Conservation (phyloP, 2,888 invertebrate genomes). For the Autographa gamma region DNA sequence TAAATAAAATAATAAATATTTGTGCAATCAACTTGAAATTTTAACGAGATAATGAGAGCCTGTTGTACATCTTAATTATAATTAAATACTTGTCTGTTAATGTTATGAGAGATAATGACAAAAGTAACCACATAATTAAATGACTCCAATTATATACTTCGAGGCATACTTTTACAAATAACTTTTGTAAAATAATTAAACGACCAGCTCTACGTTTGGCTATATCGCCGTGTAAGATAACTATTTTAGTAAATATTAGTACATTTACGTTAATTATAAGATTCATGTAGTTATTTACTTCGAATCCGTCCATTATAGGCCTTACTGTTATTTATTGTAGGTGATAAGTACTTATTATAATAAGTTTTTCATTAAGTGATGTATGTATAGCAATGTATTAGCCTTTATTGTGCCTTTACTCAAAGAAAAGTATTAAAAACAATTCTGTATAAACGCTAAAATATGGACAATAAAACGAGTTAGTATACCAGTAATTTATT, state of each 20-base stretch:
- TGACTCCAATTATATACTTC: slow-evolving; percentile 10
- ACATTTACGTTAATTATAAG: slow-evolving; percentile 49
- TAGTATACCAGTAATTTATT: slow-evolving; percentile 43
- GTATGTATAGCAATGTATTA: slow-evolving; percentile 45
- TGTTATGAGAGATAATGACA: slow-evolving; percentile 22
- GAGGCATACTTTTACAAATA: slow-evolving; percentile 13
- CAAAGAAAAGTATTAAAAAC: slow-evolving; percentile 33
- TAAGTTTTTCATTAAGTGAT: slow-evolving; percentile 52
- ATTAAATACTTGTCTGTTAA: slow-evolving; percentile 27
- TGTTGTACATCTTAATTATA: slow-evolving; percentile 27
- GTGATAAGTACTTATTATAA: slow-evolving; percentile 50
- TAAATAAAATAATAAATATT: background rate
- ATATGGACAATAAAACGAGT: slow-evolving; percentile 42
- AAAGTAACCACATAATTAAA: slow-evolving; percentile 33
- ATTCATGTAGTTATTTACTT: slow-evolving; percentile 60
- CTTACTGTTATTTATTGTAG: slow-evolving; percentile 87
- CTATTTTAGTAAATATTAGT: slow-evolving; percentile 46
- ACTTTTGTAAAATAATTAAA: slow-evolving; percentile 15
- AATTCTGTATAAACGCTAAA: slow-evolving; percentile 25
- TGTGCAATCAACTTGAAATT: slow-evolving; percentile 2
- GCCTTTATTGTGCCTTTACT: slow-evolving; percentile 59
- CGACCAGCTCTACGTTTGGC: slow-evolving; percentile 39
- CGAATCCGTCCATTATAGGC: slow-evolving; percentile 82
- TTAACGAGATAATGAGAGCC: slow-evolving; percentile 5
- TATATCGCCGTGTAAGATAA: slow-evolving; percentile 65